Evolutionary conservation across 2,888 invertebrate genomes (phyloP), one percentile per base, ranked within the genome.

Genomic region (Phaedon cochleariae): DNA sequence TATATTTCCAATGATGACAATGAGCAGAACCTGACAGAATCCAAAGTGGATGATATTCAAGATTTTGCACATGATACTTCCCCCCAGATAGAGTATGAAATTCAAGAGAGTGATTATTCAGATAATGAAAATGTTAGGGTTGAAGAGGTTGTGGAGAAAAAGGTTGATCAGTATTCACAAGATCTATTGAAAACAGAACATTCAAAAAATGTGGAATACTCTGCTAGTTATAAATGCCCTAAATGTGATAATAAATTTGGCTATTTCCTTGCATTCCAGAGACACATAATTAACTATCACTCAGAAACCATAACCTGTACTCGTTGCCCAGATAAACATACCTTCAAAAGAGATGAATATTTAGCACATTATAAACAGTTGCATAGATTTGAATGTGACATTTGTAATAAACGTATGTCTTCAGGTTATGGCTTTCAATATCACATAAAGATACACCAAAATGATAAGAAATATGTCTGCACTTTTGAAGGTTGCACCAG

Each of bases 381-480:
- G 21, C 55, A 55, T 41, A 55, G 41, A 41, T 55, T 41, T 22
- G 37, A 55, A 15, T 55, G 55, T 22, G 26, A 31, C n/a, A 55
- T 55, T 22, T 55, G 55, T 17, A 15, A 55, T 17, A 55, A 55
- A 20, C 10, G 41, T 6, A 22, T 55, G 22, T n/a, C 41, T 15
- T 55, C 55, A 2, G 4, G 21, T 22, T 55, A 55, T 17, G 55
- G 55, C 18, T 55, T 41, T 6, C 37, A 22, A 15, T 55, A 55
- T 41, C 55, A 55, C 1, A 55, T 55, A 41, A 55, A 41, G 22
- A 20, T 22, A 10, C 55, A 55, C 7, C n/a, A 41, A 41, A 21
- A 41, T 15, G 41, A 41, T 12, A 55, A 55, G 41, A 55, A 55
- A 15, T 41, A 21, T 41, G 41, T 41, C 7, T 55, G 55, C 22